Conservation (phyloP, 2,113 vertebrate species). For the Brachyhypopomus occidentalis region DNA sequence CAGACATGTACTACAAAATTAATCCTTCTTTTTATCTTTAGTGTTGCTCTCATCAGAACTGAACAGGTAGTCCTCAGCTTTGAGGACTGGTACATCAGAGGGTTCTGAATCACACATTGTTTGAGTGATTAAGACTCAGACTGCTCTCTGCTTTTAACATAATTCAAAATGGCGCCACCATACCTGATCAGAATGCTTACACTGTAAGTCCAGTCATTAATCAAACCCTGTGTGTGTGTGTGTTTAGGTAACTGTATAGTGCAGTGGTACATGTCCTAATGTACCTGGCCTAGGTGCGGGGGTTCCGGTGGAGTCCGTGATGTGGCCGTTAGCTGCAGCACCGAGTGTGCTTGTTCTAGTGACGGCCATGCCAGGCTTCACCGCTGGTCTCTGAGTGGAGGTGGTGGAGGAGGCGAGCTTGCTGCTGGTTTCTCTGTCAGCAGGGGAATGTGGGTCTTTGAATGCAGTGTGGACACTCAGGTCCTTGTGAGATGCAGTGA, state of each 20-base stretch:
- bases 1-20: too few species aligned
- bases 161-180: background rate
- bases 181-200: too few species aligned
- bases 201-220: too few species aligned
- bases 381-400: slow-evolving; percentile 51
- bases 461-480: slow-evolving; percentile 18
- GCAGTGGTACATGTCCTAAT: background rate
- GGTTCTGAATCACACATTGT: too few species aligned
- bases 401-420: slow-evolving; percentile 41
- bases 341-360: slow-evolving; percentile 48
- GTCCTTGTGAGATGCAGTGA: slow-evolving; percentile 27
- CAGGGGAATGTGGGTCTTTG: slow-evolving; percentile 51
- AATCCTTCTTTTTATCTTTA: too few species aligned
- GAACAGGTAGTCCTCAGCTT: too few species aligned
- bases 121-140: too few species aligned
- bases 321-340: slow-evolving; percentile 16
- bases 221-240: too few species aligned
- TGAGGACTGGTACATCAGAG: too few species aligned
- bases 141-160: background rate
- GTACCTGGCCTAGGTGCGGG: slow-evolving; percentile 63
- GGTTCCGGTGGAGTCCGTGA: slow-evolving; percentile 22
- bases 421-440: background rate
- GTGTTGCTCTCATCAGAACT: too few species aligned
- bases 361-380: slow-evolving; percentile 45
- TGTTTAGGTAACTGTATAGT: background rate